Evolutionary conservation across 2,797 vertebrate genomes (phyloP).

Genomic region (Phylloscopus collybita): DNA sequence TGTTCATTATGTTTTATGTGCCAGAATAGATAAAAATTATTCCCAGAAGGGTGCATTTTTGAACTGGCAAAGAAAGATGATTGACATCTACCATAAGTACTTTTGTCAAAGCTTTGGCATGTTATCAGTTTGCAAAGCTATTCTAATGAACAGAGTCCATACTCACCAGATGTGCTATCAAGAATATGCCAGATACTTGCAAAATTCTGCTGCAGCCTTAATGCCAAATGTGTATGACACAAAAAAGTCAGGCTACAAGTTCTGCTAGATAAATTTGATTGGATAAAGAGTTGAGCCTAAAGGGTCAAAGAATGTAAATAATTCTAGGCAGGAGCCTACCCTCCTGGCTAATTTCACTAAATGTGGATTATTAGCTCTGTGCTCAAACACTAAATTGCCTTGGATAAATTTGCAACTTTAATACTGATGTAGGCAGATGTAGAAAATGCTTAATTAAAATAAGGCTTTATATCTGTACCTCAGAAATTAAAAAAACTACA

Average conservation of each 20-base stretch:
- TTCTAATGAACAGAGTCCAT: conserved; percentile 33
- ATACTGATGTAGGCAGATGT: neutral
- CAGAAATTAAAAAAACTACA: neutral
- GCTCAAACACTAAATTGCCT: conserved; percentile 8
- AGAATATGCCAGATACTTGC: conserved; percentile 17
- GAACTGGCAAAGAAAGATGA: conserved; percentile 45
- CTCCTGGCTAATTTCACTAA: conserved; percentile 39
- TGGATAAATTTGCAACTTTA: conserved; percentile 43
- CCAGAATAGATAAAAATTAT: conserved; percentile 30
- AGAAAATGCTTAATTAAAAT: conserved; percentile 52
- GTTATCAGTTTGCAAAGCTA: conserved; percentile 23
- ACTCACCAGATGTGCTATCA: conserved; percentile 40
- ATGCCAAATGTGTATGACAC: conserved; percentile 16
- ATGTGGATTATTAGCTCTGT: neutral
- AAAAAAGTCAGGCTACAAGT: conserved; percentile 37
- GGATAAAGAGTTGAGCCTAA: conserved; percentile 39
- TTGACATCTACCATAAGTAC: conserved; percentile 51
- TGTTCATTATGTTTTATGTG: conserved; percentile 43
- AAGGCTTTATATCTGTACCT: neutral
- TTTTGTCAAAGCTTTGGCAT: conserved; percentile 59
- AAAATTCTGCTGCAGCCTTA: conserved; percentile 28
- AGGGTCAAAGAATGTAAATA: conserved; percentile 37
- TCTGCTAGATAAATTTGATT: conserved; percentile 17
- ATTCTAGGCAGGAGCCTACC: neutral
- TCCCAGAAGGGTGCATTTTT: conserved; percentile 39